These are phyloP conservation scores for Griposia aprilina DNA, from an alignment of 2,888 invertebrate species.

Conservation along the genomic window DNA sequence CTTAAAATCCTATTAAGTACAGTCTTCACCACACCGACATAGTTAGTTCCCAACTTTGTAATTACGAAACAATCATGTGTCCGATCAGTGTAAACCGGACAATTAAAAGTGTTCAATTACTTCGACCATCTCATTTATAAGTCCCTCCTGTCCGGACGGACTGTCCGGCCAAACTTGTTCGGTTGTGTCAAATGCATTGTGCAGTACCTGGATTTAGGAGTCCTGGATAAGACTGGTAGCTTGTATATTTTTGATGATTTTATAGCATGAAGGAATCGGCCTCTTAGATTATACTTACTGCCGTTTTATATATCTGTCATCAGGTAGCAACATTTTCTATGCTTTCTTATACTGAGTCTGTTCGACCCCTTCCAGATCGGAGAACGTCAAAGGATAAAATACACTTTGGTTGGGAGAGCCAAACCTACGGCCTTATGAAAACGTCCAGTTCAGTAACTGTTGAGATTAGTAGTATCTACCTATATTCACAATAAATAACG, in stretches of 20 bases:
- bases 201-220: constrained; percentile 4
- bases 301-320: not conserved
- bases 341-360: not conserved
- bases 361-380: not conserved
- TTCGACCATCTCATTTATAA: constrained; percentile 69
- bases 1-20: constrained; percentile 10
- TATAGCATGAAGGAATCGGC: not conserved
- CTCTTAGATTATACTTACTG: not conserved
- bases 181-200: constrained; percentile 65
- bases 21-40: not conserved
- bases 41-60: constrained; percentile 22
- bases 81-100: constrained; percentile 37
- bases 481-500: not conserved
- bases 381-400: not conserved
- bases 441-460: not conserved
- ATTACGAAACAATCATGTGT: constrained; percentile 51
- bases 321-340: not conserved
- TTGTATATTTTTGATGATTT: rapidly evolving
- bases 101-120: constrained; percentile 69
- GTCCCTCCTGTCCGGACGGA: constrained; percentile 28
- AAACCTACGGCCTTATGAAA: not conserved
- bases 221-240: constrained; percentile 29
- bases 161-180: constrained; percentile 38
- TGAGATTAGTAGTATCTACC: not conserved
- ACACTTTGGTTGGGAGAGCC: not conserved